Conservation (phyloP, 2,113 vertebrate genomes). For the Sporophila hypoxantha region DNA sequence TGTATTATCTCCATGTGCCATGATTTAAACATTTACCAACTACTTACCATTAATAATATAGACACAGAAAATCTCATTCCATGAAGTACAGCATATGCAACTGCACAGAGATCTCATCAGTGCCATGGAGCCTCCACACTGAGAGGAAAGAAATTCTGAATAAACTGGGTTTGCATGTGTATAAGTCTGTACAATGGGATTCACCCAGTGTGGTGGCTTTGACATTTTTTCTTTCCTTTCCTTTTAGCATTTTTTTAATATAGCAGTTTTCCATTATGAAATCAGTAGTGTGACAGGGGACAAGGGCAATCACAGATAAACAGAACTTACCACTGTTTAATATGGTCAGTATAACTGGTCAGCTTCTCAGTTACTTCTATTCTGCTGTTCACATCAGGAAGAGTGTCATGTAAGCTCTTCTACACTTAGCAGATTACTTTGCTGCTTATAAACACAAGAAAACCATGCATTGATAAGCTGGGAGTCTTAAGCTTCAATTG, state of each 20-base stretch:
- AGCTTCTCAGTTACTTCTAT: neutral
- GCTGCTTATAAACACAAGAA: neutral
- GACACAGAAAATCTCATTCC: neutral
- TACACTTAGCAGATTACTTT: neutral
- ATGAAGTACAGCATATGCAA: neutral
- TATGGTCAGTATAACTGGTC: neutral
- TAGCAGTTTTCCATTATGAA: neutral
- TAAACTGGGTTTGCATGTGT: neutral
- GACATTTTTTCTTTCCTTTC: neutral
- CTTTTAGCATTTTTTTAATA: neutral
- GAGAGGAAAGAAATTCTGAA: neutral
- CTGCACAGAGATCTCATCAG: neutral
- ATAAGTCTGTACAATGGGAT: neutral
- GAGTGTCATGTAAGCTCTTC: neutral
- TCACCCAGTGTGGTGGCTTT: neutral
- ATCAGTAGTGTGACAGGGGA: neutral
- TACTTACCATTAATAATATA: slow-evolving; percentile 47
- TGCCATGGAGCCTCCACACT: neutral
- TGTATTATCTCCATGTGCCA: slow-evolving; percentile 23
- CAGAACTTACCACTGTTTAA: neutral
- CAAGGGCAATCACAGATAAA: neutral
- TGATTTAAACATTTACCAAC: slow-evolving; percentile 37
- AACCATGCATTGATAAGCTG: neutral
- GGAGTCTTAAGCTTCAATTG: neutral
- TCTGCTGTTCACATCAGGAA: neutral